Evolutionary conservation across 2,888 invertebrate species (phyloP), one percentile per base, ranked within the genome.

Genomic region (Trilocha varians): DNA sequence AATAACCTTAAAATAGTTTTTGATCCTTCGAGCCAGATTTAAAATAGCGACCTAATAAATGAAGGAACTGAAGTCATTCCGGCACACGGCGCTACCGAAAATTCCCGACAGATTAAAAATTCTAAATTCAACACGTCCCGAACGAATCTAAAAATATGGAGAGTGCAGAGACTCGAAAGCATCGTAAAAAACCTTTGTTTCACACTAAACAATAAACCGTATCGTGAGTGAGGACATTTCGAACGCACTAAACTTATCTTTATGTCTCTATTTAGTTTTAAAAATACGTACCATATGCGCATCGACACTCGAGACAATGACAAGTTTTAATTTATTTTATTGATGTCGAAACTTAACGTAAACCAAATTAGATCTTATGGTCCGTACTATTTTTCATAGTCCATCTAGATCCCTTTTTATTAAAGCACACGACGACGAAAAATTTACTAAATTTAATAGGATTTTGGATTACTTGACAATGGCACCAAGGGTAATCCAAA

Each of bases 111-210:
- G 25, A 3, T 25, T 9, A 3, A 25, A 25, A 25, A 25, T 9
- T 25, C 25, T 25, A 25, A 25, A 25, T 25, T 25, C 25, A 11
- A 25, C 25, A 25, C 25, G 25, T 25, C 25, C 2, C 25, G 8
- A 11, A 25, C 11, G 25, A 11, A 25, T 25, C 25, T 67, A 59
- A 71, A 71, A 73, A 72, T 70, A 70, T 64, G 65, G 64, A 55
- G 68, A 69, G 70, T 65, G 69, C 63, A 54, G 46, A 11, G 16
- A 32, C 16, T 25, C 25, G 25, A 75, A 72, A 76, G 70, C 65
- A 59, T 65, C 65, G 63, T 71, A 74, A 80, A 82, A 79, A 80
- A 78, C 69, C 69, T 77, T 79, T 78, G 75, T 79, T 71, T 69
- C 61, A 60, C 65, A 59, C 67, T 63, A 71, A 80, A 82, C 79